phyloP scores from a whole-genome alignment of 2,888 invertebrate species.

The Pammene aurita region DNA sequence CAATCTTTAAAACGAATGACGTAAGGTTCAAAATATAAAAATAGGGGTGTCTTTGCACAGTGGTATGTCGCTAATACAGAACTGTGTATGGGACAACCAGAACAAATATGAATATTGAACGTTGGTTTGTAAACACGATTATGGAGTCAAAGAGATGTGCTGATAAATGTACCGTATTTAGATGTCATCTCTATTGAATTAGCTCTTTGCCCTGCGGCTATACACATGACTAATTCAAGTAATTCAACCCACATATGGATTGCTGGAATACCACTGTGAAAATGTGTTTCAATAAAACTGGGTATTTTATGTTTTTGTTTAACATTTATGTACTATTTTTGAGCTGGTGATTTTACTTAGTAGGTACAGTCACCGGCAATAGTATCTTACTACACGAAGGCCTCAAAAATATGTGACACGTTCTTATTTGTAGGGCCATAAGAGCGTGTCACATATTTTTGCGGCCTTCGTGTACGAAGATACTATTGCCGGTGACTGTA shows the following conservation, averaged over 20 bases:
- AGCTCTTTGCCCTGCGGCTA: slow-evolving; percentile 29
- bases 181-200: slow-evolving; percentile 35
- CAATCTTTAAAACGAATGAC: neutral
- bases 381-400: no score
- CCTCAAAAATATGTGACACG: no score
- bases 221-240: slow-evolving; percentile 18
- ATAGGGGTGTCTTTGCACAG: neutral
- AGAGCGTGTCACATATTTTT: no score
- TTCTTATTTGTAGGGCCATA: no score
- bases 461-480: no score
- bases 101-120: slow-evolving; percentile 41
- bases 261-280: slow-evolving; percentile 10
- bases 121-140: slow-evolving; percentile 37
- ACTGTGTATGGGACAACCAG: slow-evolving; percentile 29
- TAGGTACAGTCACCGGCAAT: no score
- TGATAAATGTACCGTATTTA: slow-evolving; percentile 33
- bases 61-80: slow-evolving; percentile 18
- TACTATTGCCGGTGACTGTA: no score
- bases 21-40: slow-evolving; percentile 9
- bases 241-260: slow-evolving; percentile 44
- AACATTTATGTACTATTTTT: no score
- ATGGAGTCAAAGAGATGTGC: slow-evolving; percentile 39
- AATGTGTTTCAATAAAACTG: neutral
- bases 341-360: no score
- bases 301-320: no score